These are phyloP conservation scores for Tylochromis polylepis DNA, from an alignment of 2,113 vertebrate species.

Conservation along the genomic window DNA sequence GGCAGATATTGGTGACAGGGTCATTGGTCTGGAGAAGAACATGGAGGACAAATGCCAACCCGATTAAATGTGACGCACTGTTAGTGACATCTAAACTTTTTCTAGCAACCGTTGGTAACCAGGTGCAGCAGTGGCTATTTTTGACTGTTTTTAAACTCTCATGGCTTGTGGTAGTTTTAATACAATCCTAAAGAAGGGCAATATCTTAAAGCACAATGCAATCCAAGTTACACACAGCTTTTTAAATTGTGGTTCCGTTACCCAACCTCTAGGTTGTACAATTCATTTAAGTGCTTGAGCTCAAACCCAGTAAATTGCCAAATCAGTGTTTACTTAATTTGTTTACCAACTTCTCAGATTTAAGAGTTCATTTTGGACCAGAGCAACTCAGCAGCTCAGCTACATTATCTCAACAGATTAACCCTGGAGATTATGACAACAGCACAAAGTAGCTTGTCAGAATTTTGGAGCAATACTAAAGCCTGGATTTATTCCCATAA, in stretches of 20 bases:
- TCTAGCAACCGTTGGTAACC: background rate
- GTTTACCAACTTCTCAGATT: background rate
- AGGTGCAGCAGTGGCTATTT: background rate
- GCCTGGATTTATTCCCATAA: background rate
- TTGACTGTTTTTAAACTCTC: background rate
- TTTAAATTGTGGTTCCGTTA: background rate
- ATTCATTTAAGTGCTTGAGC: background rate
- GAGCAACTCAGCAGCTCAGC: background rate
- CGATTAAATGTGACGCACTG: background rate
- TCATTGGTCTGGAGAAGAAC: conserved; percentile 80
- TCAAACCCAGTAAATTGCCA: background rate
- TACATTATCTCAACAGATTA: background rate
- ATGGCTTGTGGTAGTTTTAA: background rate
- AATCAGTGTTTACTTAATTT: background rate
- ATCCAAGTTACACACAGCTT: background rate
- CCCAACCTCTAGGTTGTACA: background rate
- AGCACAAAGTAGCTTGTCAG: background rate
- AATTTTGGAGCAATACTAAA: background rate
- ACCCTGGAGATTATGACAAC: background rate
- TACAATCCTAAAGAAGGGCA: background rate
- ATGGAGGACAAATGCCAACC: background rate
- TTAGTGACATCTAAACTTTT: background rate
- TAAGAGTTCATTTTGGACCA: background rate
- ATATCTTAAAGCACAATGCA: background rate
- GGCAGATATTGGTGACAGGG: conserved; percentile 96